These are phyloP conservation scores for Hyphantria cunea DNA, from an alignment of 1,140 invertebrate species.

Conservation along the genomic window DNA sequence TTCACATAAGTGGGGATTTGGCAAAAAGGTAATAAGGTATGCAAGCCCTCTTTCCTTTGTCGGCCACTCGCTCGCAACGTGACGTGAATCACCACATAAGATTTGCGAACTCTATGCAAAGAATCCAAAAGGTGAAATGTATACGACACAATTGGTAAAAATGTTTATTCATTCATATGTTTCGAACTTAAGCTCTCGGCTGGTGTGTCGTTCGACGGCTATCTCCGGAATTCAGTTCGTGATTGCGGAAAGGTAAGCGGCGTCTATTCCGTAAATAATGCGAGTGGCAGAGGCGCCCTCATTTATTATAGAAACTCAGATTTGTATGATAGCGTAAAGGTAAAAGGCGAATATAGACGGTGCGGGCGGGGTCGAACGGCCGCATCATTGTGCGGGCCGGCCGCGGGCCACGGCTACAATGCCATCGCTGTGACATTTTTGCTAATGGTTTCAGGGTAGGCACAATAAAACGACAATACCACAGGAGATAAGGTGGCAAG, in stretches of 20 bases:
- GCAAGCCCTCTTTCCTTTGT: constrained; percentile 79
- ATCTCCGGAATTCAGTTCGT: constrained; percentile 35
- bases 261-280: constrained; percentile 49
- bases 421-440: constrained; percentile 77
- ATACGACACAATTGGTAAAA: constrained; percentile 56
- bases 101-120: constrained; percentile 64
- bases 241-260: constrained; percentile 20
- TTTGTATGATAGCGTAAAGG: constrained; percentile 70
- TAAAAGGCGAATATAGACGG: constrained; percentile 50
- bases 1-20: constrained; percentile 75
- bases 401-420: constrained; percentile 73
- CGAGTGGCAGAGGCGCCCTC: constrained; percentile 39
- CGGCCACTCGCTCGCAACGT: constrained; percentile 75
- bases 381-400: constrained; percentile 71
- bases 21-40: constrained; percentile 79
- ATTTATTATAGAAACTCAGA: constrained; percentile 72
- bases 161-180: constrained; percentile 61
- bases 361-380: constrained; percentile 63
- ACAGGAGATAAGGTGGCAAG: constrained; percentile 78
- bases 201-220: constrained; percentile 17
- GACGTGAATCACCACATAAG: constrained; percentile 69
- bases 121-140: constrained; percentile 57
- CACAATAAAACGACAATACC: constrained; percentile 80
- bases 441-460: constrained; percentile 79
- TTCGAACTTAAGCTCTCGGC: constrained; percentile 38